Evolutionary conservation across 2,113 vertebrate species (phyloP).

Genomic region (Corythaeola cristata): DNA sequence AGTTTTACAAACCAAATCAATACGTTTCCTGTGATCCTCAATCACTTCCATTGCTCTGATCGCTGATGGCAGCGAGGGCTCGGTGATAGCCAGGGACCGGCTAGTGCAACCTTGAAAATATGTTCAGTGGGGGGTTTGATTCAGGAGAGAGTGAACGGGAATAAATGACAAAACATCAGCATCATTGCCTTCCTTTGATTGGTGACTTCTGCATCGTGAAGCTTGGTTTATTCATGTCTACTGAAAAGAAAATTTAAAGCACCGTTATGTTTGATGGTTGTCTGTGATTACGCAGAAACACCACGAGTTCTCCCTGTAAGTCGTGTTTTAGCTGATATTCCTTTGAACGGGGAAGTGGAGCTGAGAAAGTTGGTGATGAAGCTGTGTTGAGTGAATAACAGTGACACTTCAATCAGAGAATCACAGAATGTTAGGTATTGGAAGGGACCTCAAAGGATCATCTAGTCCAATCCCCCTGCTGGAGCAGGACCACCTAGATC

Average conservation of each 20-base stretch:
- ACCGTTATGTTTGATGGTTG: background rate
- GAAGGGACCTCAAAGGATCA: too few species aligned
- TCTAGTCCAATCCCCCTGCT: too few species aligned
- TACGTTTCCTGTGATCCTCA: background rate
- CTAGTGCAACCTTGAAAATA: background rate
- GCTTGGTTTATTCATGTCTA: background rate
- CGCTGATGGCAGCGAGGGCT: background rate
- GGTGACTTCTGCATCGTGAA: background rate
- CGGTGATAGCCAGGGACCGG: background rate
- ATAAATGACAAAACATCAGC: background rate
- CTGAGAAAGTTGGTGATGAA: background rate
- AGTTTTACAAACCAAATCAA: background rate
- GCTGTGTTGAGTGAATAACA: background rate
- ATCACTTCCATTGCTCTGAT: background rate
- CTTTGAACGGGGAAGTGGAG: background rate
- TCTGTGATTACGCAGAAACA: background rate
- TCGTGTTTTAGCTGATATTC: background rate
- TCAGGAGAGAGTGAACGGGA: background rate
- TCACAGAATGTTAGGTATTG: too few species aligned
- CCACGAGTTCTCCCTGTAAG: background rate
- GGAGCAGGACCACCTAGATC: too few species aligned
- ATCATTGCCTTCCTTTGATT: background rate
- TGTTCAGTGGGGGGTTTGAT: background rate
- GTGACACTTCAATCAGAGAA: rapidly evolving
- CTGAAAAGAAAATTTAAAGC: background rate